A percentile compares a stretch with the other conserved stretches of the same genome.
Evolutionary conservation across 2,797 vertebrate genomes (phyloP).

Genomic region (Eulemur coronatus): DNA sequence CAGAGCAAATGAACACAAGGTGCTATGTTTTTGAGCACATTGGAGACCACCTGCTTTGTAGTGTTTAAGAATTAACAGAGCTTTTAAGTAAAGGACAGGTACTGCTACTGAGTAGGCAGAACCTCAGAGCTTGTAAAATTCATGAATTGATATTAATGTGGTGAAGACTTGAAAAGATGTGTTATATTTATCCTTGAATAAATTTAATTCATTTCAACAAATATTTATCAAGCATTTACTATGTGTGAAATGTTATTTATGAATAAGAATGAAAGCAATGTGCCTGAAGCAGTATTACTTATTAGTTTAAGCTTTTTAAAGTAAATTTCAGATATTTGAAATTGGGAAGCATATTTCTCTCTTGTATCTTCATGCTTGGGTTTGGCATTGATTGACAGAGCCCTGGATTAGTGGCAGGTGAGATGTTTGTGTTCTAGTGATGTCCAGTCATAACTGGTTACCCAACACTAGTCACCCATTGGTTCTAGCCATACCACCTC

Average conservation of each 20-base stretch:
- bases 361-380: background rate
- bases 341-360: background rate
- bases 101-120: background rate
- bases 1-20: background rate
- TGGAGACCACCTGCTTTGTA: background rate
- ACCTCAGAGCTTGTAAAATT: background rate
- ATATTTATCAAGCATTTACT: constrained; percentile 72
- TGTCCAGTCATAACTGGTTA: background rate
- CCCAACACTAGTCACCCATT: no score
- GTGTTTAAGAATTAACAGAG: background rate
- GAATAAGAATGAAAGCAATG: constrained; percentile 32
- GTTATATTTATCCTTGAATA: constrained; percentile 62
- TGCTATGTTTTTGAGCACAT: background rate
- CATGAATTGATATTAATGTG: constrained; percentile 32
- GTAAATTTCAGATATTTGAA: background rate
- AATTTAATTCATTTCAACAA: constrained; percentile 63
- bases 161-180: background rate
- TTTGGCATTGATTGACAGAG: background rate
- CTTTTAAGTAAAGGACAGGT: background rate
- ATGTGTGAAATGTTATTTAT: constrained; percentile 56
- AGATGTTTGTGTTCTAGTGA: no score
- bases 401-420: background rate
- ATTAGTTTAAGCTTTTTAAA: background rate
- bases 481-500: background rate
- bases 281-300: background rate